These are phyloP conservation scores for Rhadina sibilatrix DNA, from an alignment of 2,113 vertebrate genomes.

Conservation along the genomic window DNA sequence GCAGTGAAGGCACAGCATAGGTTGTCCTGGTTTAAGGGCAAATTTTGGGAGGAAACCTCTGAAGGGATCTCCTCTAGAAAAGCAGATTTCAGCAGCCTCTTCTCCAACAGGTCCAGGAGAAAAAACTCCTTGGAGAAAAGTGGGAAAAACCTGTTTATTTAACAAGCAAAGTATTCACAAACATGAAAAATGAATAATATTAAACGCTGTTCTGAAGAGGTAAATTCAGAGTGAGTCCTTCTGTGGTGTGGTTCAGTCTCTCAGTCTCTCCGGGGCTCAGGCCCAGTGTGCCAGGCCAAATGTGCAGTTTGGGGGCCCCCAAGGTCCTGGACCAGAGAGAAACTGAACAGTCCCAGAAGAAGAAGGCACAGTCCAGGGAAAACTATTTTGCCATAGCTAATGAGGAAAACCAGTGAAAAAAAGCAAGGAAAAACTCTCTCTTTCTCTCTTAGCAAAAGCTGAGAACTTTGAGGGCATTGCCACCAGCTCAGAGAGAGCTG, in stretches of 20 bases:
- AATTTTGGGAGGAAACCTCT: not conserved
- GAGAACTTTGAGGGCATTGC: accelerated
- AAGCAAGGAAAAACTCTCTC: not conserved
- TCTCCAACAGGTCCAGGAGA: accelerated
- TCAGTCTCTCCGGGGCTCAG: not conserved
- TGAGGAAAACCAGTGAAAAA: not conserved
- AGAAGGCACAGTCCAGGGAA: not conserved
- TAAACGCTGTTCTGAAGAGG: not conserved
- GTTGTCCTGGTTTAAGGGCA: not conserved
- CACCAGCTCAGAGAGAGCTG: accelerated
- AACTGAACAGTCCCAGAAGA: not conserved
- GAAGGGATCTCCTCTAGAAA: not conserved
- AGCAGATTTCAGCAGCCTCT: not conserved
- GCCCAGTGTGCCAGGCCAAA: not conserved
- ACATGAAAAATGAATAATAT: not conserved
- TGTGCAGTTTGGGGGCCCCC: accelerated
- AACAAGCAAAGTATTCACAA: not conserved
- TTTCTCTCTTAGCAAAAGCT: not conserved
- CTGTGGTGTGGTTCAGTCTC: not conserved
- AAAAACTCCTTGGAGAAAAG: not conserved
- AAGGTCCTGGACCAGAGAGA: not conserved
- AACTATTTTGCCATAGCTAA: accelerated
- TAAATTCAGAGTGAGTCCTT: not conserved
- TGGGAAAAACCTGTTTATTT: not conserved
- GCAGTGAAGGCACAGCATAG: not conserved